Base-by-base conservation (phyloP, 2,888 invertebrate species). In the Mesorhabditis spiculigera region DNA sequence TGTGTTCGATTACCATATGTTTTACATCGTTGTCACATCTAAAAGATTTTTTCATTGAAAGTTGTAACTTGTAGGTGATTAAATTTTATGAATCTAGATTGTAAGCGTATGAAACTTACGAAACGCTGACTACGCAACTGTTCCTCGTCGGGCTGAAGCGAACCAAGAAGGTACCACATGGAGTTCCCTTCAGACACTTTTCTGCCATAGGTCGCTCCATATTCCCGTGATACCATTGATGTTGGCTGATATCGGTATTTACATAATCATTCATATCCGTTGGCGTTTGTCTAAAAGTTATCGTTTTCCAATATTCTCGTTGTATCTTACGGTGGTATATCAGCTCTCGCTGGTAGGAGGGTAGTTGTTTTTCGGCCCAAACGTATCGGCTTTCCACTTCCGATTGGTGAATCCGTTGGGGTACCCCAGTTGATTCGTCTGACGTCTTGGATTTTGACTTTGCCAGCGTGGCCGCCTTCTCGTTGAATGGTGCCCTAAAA, bases 71-170 rank as follows among this genome's bases (percentile, higher is more conserved):
- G 6, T 66, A 1, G 4, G 8, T 13, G 67, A 45, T 6, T 16
- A 68, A 16, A 44, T 43, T 4, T 28, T 63, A 44, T 58, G 13
- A 28, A 41, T 13, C 5, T 8, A 45, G 4, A 28, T 45, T 10
- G 45, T 28, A 16, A 41, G 50, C 62, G 41, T 63, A 63, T 58
- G 4, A 66, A 69, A 58, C 66, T 50, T 16, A 10, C 5, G 5
- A 43, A 88, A 87, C 86, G 87, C 68, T 88, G 85, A 78, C 87
- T 88, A 44, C 88, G 84, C 4, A 87, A 87, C 62, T 86, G 87
- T 69, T 86, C 84, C 41, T 86, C 85, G 5, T 76, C 28, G 65
- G 77, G 74, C 87, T 86, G 73, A 84, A 86, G 43, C 88, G 81
- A n/a, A 88, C 86, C 62, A 88, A 82, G 77, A 86, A 88, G 4